These are phyloP conservation scores for Poecilia latipinna DNA, from an alignment of 2,113 vertebrate species.

Conservation along the genomic window DNA sequence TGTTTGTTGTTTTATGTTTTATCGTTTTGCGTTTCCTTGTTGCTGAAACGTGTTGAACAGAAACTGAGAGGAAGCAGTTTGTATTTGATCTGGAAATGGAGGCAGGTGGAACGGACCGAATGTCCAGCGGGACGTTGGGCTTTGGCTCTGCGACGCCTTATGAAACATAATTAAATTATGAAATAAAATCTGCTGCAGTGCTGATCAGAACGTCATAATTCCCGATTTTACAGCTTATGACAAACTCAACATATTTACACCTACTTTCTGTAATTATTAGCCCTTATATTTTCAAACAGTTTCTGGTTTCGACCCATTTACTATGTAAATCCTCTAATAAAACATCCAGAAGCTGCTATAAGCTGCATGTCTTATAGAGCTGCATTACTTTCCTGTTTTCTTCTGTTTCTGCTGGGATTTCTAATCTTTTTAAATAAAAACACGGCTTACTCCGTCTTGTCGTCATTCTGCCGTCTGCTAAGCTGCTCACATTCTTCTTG, in stretches of 20 bases:
- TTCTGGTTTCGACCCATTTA: neutral
- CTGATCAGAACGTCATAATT: neutral
- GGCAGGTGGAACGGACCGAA: too few species aligned
- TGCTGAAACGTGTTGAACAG: too few species aligned
- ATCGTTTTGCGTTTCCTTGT: too few species aligned
- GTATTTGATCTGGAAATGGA: too few species aligned
- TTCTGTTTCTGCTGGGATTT: constrained; percentile 6
- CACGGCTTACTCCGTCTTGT: constrained; percentile 7
- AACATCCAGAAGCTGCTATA: constrained; percentile 38
- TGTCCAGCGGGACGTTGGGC: too few species aligned
- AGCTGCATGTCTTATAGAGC: neutral
- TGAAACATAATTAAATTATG: neutral
- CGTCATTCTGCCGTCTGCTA: constrained; percentile 11
- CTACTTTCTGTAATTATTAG: neutral
- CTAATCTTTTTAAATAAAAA: constrained; percentile 22
- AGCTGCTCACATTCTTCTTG: constrained; percentile 37
- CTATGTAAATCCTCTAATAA: constrained; percentile 40
- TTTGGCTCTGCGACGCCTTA: too few species aligned
- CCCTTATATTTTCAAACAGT: neutral
- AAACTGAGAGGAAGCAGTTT: too few species aligned
- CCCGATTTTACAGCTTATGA: neutral
- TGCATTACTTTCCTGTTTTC: constrained; percentile 21
- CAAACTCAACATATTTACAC: neutral
- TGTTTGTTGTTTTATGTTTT: too few species aligned
- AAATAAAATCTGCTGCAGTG: neutral